These are phyloP conservation scores for Tychaedon coryphoeus DNA, from an alignment of 2,113 vertebrate species.

Conservation along the genomic window DNA sequence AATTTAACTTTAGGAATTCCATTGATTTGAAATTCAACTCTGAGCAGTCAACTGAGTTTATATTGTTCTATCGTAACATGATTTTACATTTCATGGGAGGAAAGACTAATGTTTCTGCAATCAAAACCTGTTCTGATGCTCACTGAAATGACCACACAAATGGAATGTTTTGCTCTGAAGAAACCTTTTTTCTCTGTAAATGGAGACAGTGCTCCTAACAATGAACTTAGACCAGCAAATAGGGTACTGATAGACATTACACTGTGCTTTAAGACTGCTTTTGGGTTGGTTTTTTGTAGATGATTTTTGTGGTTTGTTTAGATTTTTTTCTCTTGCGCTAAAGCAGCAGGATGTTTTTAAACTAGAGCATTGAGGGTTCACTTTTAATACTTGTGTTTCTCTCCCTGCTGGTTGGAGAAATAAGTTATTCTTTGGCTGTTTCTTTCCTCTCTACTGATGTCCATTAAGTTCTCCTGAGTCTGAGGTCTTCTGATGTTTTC, in stretches of 20 bases:
- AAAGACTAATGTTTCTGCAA: neutral
- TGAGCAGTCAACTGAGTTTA: neutral
- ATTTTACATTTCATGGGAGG: neutral
- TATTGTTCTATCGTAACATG: neutral
- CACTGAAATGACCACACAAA: neutral
- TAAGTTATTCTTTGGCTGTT: neutral
- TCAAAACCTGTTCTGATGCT: neutral
- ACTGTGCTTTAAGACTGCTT: neutral
- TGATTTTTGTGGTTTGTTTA: neutral
- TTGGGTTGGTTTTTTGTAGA: rapidly evolving
- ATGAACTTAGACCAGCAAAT: neutral
- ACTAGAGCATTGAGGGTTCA: neutral
- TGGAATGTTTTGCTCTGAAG: neutral
- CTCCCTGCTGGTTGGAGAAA: neutral
- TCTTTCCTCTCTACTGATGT: neutral
- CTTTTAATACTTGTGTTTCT: neutral
- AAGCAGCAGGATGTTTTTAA: neutral
- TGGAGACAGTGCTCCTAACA: neutral
- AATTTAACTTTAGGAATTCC: neutral
- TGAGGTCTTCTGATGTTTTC: neutral
- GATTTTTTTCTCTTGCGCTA: neutral
- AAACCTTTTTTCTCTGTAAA: neutral
- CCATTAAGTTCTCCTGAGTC: neutral
- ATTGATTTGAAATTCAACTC: neutral
- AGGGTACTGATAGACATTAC: neutral